phyloP scores from a whole-genome alignment of 2,797 vertebrate genomes.

The Lophotriccus pileatus region DNA sequence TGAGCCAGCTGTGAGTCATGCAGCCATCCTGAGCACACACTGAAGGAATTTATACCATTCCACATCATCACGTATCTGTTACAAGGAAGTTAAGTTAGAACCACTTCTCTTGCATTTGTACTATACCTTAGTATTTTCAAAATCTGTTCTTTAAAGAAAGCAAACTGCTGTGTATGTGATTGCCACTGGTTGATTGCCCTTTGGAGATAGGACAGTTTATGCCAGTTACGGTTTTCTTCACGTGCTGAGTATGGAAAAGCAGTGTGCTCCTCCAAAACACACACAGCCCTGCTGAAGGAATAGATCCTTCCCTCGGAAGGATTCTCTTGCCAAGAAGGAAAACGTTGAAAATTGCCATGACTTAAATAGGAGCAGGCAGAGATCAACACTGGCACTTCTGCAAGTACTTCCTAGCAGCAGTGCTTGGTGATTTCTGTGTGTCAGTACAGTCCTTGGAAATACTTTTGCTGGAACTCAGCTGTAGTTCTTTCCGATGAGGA shows the following conservation, averaged over 20 bases:
- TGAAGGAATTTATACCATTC: background rate
- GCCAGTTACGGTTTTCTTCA: background rate
- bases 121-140: background rate
- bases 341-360: background rate
- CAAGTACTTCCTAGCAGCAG: background rate
- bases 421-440: background rate
- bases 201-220: background rate
- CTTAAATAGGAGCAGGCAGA: background rate
- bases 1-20: background rate
- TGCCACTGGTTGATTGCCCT: background rate
- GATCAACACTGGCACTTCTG: accelerated
- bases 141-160: background rate
- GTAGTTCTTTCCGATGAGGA: background rate
- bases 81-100: background rate
- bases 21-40: background rate
- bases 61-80: background rate
- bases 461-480: background rate
- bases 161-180: background rate
- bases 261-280: accelerated
- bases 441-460: background rate
- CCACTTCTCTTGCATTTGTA: background rate
- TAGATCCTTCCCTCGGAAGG: background rate
- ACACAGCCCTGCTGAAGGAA: background rate
- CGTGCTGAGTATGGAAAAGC: background rate
- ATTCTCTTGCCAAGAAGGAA: background rate